phyloP scores from a whole-genome alignment of 2,888 invertebrate species.

The Megaustenia siamemsis region DNA sequence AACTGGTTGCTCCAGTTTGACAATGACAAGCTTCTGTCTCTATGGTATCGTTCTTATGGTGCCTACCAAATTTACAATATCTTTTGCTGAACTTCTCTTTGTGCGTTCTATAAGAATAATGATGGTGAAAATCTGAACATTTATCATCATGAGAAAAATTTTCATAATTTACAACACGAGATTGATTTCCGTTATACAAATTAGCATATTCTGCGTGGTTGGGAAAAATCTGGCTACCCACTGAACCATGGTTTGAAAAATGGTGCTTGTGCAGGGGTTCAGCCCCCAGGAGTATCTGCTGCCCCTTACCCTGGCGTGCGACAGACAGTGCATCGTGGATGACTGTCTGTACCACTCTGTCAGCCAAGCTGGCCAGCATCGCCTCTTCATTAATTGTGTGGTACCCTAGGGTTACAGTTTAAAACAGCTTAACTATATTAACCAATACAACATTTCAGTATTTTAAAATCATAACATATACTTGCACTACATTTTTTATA shows the following conservation, averaged over 20 bases:
- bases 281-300: slow-evolving; percentile 51
- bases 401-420: slow-evolving; percentile 40
- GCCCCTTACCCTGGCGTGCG: slow-evolving; percentile 54
- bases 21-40: slow-evolving; percentile 69
- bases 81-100: neutral
- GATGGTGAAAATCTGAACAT: slow-evolving; percentile 25
- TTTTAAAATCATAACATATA: too few species aligned
- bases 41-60: slow-evolving; percentile 1
- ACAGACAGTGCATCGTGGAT: slow-evolving; percentile 51
- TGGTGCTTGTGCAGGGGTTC: slow-evolving; percentile 38
- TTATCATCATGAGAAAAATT: slow-evolving; percentile 5
- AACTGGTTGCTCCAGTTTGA: slow-evolving; percentile 61
- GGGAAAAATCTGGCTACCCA: slow-evolving; percentile 49
- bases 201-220: neutral
- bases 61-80: neutral
- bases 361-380: slow-evolving; percentile 45
- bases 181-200: neutral
- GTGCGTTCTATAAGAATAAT: neutral
- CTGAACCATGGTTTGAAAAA: neutral
- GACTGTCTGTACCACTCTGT: slow-evolving; percentile 53
- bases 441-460: neutral
- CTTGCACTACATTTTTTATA: too few species aligned
- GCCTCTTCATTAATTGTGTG: slow-evolving; percentile 38
- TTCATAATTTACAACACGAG: neutral
- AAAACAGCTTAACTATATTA: slow-evolving; percentile 13